Evolutionary conservation across 1,140 invertebrate species (phyloP).

Genomic region (Nasonia giraulti): DNA sequence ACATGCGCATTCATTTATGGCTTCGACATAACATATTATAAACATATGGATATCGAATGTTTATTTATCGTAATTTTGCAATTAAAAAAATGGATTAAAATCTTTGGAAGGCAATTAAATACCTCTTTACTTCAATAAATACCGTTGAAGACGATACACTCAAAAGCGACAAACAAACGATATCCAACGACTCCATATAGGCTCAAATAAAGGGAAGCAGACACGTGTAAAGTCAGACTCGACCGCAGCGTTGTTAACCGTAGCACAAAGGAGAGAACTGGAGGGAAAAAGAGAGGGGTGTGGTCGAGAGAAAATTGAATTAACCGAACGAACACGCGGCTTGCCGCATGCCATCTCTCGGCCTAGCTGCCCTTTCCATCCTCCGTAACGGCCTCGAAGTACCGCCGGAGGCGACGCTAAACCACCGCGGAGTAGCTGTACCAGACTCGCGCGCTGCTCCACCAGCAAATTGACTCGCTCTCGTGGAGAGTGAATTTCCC

Average conservation of each 20-base stretch:
- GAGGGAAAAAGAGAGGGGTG: conserved; percentile 10
- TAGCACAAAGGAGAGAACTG: conserved; percentile 29
- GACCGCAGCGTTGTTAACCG: neutral
- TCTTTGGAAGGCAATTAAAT: too few relatives aligned
- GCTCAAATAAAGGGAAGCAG: neutral
- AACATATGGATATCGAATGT: too few relatives aligned
- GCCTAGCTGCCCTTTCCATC: neutral
- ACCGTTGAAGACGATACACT: too few relatives aligned
- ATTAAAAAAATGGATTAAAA: too few relatives aligned
- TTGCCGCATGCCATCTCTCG: conserved; percentile 1
- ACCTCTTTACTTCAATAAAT: too few relatives aligned
- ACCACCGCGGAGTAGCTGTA: neutral
- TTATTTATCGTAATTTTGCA: too few relatives aligned
- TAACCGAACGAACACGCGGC: conserved; percentile 12
- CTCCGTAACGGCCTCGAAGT: neutral
- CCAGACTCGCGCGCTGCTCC: neutral
- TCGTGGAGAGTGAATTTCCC: neutral
- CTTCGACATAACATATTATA: too few relatives aligned
- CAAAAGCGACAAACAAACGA: too few relatives aligned
- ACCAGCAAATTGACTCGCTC: neutral
- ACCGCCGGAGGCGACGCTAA: neutral
- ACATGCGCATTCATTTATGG: too few relatives aligned
- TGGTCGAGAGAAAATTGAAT: conserved; percentile 29
- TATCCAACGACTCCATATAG: neutral
- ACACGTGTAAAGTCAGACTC: conserved; percentile 4